Percentiles rank a stretch among this genome's conserved stretches.
phyloP scores from a whole-genome alignment of 1,140 invertebrate species.

The Sitodiplosis mosellana region DNA sequence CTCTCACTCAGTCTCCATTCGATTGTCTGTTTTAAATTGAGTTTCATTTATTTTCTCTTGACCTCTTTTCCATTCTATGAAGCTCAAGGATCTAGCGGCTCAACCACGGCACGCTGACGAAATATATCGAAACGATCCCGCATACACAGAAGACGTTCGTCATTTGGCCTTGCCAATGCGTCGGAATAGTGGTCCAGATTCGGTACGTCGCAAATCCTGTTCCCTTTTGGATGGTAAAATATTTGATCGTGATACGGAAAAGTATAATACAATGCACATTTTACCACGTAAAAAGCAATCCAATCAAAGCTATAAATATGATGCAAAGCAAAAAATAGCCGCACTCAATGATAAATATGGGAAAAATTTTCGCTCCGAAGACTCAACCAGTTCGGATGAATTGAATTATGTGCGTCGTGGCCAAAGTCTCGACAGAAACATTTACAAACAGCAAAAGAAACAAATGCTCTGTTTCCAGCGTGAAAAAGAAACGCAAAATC shows the following conservation, averaged over 20 bases:
- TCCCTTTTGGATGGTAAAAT: not conserved
- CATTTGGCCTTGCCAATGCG: conserved; percentile 22
- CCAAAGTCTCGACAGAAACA: conserved; percentile 15
- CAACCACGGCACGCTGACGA: conserved; percentile 7
- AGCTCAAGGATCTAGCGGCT: not conserved
- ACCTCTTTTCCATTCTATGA: not conserved
- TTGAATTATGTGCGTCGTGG: conserved; percentile 8
- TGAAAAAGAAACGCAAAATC: not conserved
- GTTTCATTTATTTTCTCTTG: not conserved
- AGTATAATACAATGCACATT: no score
- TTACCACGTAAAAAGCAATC: no score
- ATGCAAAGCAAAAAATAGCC: not conserved
- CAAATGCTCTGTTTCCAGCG: not conserved
- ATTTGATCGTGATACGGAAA: no score
- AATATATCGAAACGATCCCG: no score
- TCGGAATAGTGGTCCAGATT: conserved; percentile 18
- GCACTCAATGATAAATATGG: no score
- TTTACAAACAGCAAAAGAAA: not conserved
- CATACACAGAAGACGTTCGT: conserved; percentile 24
- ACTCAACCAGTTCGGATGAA: conserved; percentile 20
- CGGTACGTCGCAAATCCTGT: not conserved
- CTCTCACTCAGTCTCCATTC: no score
- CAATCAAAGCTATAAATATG: not conserved
- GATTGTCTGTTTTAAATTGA: not conserved
- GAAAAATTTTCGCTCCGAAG: not conserved